Evolutionary conservation across 2,113 vertebrate genomes (phyloP).

Genomic region (Indicator maculatus): DNA sequence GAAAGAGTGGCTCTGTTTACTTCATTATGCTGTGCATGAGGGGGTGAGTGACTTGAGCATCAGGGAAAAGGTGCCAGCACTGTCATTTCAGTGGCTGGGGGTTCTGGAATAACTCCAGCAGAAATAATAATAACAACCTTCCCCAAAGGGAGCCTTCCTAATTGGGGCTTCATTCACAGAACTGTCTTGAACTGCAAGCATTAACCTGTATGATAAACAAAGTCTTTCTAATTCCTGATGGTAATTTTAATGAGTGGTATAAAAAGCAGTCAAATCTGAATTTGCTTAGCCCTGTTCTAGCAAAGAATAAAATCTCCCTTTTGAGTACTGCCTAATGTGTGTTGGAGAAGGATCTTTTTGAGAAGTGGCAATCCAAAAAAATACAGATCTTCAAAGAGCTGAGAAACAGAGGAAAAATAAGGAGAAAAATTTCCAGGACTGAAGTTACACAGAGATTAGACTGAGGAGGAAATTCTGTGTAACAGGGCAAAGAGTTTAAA

Average conservation of each 20-base stretch:
- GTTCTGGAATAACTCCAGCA: neutral
- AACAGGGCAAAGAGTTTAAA: neutral
- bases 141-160: neutral
- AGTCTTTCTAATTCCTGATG: neutral
- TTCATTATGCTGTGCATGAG: constrained; percentile 4
- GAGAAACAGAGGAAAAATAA: constrained; percentile 8
- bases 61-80: neutral
- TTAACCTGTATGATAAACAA: neutral
- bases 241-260: constrained; percentile 5
- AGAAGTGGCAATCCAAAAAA: neutral
- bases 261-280: neutral
- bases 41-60: neutral
- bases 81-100: neutral
- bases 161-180: neutral
- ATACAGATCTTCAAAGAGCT: constrained; percentile 27
- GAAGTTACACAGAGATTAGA: constrained; percentile 13
- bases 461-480: neutral
- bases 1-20: neutral
- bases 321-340: neutral
- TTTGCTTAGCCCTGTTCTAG: neutral
- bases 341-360: neutral
- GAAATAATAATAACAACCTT: neutral
- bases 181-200: rapidly evolving
- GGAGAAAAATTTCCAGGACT: constrained; percentile 5
- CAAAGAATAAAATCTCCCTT: neutral